Conservation (phyloP, 2,113 vertebrate species). For the Saguinus midas region DNA sequence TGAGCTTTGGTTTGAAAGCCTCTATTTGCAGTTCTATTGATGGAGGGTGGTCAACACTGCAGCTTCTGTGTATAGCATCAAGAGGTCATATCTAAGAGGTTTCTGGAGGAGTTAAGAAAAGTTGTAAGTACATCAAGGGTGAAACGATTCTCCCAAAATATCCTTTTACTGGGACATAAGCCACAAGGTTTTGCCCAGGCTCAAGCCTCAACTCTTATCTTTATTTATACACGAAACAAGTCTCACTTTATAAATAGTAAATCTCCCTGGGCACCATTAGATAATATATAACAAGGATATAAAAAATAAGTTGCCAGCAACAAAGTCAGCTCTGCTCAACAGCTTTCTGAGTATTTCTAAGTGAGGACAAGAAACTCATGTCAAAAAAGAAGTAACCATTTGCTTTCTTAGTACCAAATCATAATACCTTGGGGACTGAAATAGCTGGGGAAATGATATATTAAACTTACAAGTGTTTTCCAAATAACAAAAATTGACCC, state of each 20-base stretch:
- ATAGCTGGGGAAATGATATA: neutral
- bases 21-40: neutral
- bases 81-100: neutral
- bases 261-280: neutral
- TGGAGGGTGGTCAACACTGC: neutral
- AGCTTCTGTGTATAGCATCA: neutral
- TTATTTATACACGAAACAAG: conserved; percentile 9
- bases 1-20: neutral
- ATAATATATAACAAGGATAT: neutral
- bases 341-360: neutral
- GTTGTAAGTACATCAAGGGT: neutral
- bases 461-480: neutral
- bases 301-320: neutral
- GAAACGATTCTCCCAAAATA: neutral
- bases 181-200: neutral
- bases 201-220: neutral
- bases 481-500: conserved; percentile 17
- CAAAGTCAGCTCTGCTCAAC: neutral
- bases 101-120: neutral
- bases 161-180: neutral
- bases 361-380: neutral
- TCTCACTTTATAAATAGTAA: neutral
- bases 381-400: conserved; percentile 7
- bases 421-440: neutral
- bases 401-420: conserved; percentile 17